Evolutionary conservation across 2,888 invertebrate species (phyloP).

Genomic region (Cotesia congregata): DNA sequence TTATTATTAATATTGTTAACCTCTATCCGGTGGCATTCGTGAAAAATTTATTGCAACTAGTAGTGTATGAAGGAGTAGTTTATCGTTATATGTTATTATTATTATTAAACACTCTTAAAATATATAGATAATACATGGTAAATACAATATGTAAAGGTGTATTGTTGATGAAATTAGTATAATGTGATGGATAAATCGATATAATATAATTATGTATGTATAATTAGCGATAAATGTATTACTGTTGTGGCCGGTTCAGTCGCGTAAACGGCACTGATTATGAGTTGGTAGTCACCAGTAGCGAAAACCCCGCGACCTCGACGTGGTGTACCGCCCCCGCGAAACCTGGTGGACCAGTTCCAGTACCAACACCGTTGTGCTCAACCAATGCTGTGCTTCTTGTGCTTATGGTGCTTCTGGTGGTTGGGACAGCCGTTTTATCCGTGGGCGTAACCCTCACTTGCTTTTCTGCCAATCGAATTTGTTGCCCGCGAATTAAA

Average conservation of each 20-base stretch:
- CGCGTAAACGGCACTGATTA: constrained; percentile 71
- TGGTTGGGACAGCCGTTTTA: constrained; percentile 54
- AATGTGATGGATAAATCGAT: neutral
- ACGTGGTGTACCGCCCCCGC: constrained; percentile 64
- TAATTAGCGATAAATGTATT: neutral
- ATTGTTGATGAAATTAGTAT: neutral
- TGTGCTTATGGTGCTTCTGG: constrained; percentile 44
- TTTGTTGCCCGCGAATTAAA: constrained; percentile 17
- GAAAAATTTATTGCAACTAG: constrained; percentile 9
- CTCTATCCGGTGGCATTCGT: constrained; percentile 54
- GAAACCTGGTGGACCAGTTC: constrained; percentile 60
- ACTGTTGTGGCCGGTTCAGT: constrained; percentile 67
- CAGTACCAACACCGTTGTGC: constrained; percentile 47
- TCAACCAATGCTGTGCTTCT: constrained; percentile 59
- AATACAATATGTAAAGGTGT: no score
- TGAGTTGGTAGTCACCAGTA: constrained; percentile 61
- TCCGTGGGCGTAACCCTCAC: constrained; percentile 55
- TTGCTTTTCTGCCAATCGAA: constrained; percentile 53
- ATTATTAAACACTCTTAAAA: neutral
- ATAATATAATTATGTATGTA: constrained; percentile 32
- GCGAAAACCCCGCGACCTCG: constrained; percentile 56
- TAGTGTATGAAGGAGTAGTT: no score
- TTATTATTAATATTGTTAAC: neutral
- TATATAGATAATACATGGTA: no score
- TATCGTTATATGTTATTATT: neutral